These are phyloP conservation scores for Vombatus ursinus DNA, from an alignment of 2,113 vertebrate genomes.

Conservation along the genomic window DNA sequence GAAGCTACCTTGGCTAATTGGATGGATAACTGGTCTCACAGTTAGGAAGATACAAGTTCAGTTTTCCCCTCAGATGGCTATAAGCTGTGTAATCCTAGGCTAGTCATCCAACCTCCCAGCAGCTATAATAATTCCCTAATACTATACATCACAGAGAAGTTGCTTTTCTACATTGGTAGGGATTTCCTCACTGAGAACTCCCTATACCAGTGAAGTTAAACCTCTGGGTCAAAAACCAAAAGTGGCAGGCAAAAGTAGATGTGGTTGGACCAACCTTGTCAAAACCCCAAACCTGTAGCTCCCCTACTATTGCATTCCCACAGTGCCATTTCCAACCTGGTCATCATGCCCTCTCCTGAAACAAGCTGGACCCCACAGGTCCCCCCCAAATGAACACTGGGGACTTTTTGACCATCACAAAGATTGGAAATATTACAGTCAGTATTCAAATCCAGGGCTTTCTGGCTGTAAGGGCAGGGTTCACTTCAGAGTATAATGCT, in stretches of 20 bases:
- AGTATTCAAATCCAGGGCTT: background rate
- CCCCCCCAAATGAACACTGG: background rate
- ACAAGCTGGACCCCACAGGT: background rate
- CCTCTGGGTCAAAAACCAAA: background rate
- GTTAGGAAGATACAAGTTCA: too few species aligned
- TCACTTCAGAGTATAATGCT: background rate
- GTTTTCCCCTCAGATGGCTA: too few species aligned
- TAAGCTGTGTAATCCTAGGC: too few species aligned
- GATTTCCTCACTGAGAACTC: background rate
- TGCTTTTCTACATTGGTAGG: background rate
- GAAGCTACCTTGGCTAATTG: too few species aligned
- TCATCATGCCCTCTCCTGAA: background rate
- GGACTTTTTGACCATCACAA: background rate
- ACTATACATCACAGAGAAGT: background rate
- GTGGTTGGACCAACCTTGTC: background rate
- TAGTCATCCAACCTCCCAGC: too few species aligned
- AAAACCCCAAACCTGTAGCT: background rate
- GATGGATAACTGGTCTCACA: too few species aligned
- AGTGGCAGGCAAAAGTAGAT: background rate
- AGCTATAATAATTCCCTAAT: background rate
- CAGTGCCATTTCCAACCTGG: background rate
- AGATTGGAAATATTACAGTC: background rate
- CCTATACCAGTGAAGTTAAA: background rate
- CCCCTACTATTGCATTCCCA: background rate
- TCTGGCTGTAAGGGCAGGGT: background rate